Evolutionary conservation across 1,140 invertebrate genomes (phyloP), one percentile per base, ranked within the genome.

Genomic region (Odontomachus brunneus): DNA sequence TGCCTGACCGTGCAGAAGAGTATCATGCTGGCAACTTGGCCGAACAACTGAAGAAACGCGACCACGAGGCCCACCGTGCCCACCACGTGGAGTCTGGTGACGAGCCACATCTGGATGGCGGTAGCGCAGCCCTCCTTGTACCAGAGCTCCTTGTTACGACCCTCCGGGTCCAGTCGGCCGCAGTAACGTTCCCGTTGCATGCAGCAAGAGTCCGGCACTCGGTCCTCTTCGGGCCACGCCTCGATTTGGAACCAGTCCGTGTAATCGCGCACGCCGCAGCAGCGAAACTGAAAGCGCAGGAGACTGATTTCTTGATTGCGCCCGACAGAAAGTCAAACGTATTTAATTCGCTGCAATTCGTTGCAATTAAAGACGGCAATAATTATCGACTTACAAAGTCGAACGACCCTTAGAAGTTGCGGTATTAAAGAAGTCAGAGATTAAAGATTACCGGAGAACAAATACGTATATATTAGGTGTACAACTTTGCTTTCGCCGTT

Each of bases 191-290:
- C 95, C 48, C 92, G 92, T 33, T 94, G 92, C n/a, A 96, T 90
- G 91, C 97, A 98, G 90, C 97, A 98, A 0, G 97, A 97, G 84
- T 97, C 96, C 1, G 97, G 97, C 0, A 98, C 97, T 87, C 95
- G 95, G 73, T 96, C 95, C 80, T 96, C 95, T 22, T 95, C 94
- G 2, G 96, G 96, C 97, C 97, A 97, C 0, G 97, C 96, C 33
- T 95, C 94, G n/a, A 97, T 96, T 86, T 96, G 95, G 92, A 96
- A 97, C 97, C 97, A 98, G 90, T 98, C 97, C 69, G 96, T 96
- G 89, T 97, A 97, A 44, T 96, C 96, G 57, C 96, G 95, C 0
- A 98, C 97, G n/a, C 97, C 97, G 92, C 97, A 98, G 89, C 97
- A 98, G 69, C 96, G 95, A 82, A 98, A 96, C 97, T 98, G 86